Conservation (phyloP, 1,140 invertebrate genomes). For the Amyelois transitella region DNA sequence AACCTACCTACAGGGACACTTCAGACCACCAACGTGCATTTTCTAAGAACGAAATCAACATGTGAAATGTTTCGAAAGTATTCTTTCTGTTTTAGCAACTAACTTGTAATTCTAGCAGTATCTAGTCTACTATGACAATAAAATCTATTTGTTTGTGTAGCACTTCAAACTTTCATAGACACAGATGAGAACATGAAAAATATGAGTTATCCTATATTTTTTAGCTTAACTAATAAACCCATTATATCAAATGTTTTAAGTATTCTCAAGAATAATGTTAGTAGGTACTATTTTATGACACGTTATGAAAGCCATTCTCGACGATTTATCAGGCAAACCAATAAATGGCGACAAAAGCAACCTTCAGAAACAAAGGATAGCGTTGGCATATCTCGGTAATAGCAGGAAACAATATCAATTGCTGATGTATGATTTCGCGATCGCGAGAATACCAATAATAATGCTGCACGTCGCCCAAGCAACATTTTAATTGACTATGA, state of each 20-base stretch:
- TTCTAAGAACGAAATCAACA: neutral
- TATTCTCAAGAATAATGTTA: neutral
- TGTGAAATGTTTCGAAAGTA: neutral
- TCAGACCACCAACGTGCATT: neutral
- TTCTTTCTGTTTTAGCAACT: neutral
- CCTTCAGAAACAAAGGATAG: neutral
- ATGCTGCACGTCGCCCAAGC: slow-evolving; percentile 23
- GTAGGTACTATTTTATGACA: neutral
- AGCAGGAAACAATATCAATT: neutral
- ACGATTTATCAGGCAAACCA: no score
- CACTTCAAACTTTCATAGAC: neutral
- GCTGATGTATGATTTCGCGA: neutral
- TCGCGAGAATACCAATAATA: slow-evolving; percentile 4
- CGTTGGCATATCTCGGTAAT: neutral
- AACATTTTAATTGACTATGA: slow-evolving; percentile 51
- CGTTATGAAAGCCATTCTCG: neutral
- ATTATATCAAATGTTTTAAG: neutral
- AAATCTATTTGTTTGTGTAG: neutral
- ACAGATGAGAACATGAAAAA: neutral
- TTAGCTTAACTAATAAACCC: neutral
- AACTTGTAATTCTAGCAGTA: neutral
- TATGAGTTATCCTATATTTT: no score
- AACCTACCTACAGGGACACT: neutral
- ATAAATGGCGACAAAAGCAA: neutral
- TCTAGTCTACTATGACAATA: no score